These are phyloP conservation scores for Steinernema hermaphroditum DNA, from an alignment of 2,888 invertebrate species.

Conservation along the genomic window DNA sequence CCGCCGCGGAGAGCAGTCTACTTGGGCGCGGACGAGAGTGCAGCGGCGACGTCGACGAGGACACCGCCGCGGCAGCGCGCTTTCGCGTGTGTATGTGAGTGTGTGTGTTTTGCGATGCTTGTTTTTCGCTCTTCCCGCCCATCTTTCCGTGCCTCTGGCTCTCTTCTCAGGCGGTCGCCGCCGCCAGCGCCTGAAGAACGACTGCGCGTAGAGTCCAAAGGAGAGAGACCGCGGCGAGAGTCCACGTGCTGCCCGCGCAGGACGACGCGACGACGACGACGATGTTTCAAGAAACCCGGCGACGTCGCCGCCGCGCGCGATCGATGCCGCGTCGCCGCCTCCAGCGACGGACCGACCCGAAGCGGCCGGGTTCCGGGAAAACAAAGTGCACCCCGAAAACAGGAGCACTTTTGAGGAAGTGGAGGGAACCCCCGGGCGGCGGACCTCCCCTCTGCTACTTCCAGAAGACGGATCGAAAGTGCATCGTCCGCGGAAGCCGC, in stretches of 20 bases:
- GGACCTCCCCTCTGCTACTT: slow-evolving; percentile 17
- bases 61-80: slow-evolving; percentile 15
- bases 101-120: slow-evolving; percentile 23
- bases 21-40: neutral
- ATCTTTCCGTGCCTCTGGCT: neutral
- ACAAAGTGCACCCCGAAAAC: slow-evolving; percentile 16
- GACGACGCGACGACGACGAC: neutral
- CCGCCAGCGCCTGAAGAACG: slow-evolving; percentile 26
- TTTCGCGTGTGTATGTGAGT: slow-evolving; percentile 17
- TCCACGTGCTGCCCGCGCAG: slow-evolving; percentile 24
- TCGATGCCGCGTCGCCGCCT: slow-evolving; percentile 5
- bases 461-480: slow-evolving; percentile 13
- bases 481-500: slow-evolving; percentile 7
- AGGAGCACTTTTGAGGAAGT: slow-evolving; percentile 29
- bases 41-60: neutral
- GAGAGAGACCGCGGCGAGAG: slow-evolving; percentile 17
- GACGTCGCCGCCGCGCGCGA: slow-evolving; percentile 17
- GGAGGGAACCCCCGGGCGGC: slow-evolving; percentile 8
- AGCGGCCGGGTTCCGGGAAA: neutral
- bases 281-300: slow-evolving; percentile 28
- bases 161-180: neutral
- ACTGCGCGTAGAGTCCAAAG: slow-evolving; percentile 25
- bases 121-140: slow-evolving; percentile 26
- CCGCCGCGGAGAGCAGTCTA: slow-evolving; percentile 7
- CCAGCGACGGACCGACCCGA: neutral